phyloP scores from a whole-genome alignment of 2,888 invertebrate genomes.

The Hipparchia semele region DNA sequence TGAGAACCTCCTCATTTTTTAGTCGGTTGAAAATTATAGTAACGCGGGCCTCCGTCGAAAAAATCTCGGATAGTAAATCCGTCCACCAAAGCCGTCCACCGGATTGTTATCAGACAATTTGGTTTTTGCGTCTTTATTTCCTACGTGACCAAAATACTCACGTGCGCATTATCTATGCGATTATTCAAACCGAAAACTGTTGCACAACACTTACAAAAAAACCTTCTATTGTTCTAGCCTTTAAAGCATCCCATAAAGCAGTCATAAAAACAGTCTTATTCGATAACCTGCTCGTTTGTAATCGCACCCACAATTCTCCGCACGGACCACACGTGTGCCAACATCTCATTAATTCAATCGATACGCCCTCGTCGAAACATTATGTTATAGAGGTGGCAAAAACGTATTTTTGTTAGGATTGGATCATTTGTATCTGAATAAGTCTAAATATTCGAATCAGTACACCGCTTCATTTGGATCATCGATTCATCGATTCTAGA shows the following conservation, averaged over 20 bases:
- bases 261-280: constrained; percentile 61
- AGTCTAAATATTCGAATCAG: too few species aligned
- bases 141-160: constrained; percentile 38
- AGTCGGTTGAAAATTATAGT: neutral
- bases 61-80: neutral
- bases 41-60: neutral
- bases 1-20: too few species aligned
- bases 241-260: constrained; percentile 59
- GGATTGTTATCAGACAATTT: constrained; percentile 4
- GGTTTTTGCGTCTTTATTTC: constrained; percentile 19
- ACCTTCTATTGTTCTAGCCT: constrained; percentile 64
- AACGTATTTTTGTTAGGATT: too few species aligned
- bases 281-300: constrained; percentile 66
- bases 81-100: neutral
- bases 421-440: too few species aligned
- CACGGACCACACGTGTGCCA: constrained; percentile 77
- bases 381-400: constrained; percentile 49
- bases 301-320: constrained; percentile 61
- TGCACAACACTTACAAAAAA: constrained; percentile 57
- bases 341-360: constrained; percentile 81
- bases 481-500: too few species aligned
- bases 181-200: constrained; percentile 49
- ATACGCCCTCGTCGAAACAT: constrained; percentile 75
- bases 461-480: too few species aligned
- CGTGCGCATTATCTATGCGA: constrained; percentile 31